Base-by-base conservation (phyloP, 2,113 vertebrate species). In the Mirounga angustirostris region DNA sequence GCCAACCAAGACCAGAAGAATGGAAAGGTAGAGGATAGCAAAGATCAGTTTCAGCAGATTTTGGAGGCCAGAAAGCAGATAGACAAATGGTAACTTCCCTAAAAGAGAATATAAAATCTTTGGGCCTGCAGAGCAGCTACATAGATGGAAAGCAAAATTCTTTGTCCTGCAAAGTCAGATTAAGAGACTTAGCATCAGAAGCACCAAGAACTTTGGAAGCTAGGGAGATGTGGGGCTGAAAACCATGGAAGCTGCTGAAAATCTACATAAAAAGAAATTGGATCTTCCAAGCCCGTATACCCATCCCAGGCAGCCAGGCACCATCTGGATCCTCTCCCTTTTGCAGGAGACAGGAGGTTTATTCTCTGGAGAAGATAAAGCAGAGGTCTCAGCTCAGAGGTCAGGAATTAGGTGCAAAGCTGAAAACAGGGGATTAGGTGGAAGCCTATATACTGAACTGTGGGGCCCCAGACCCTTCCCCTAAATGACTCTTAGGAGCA, bases 301-400 rank as follows among this genome's bases (percentile, higher is more conserved):
- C 13, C 15, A 85, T 40, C 69, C 36, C 50, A 50, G 36, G 59
- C 10, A 61, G 15, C 61, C 8, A 30, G 21, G 56, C 21, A 43
- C 65, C 80, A 78, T 67, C 30, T 5, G 12, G 2, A n/a, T 58
- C 30, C 16, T 54, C 30, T 65, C 15, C 28, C 13, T 40, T 90
- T 24, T 69, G 21, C 10, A 73, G 80, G 36, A 73, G 79, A 90
- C 8, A 36, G 78, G 43, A 89, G 24, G n/a, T 67, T 89, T 61
- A 82, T 59, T 89, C 87, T 67, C 91, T 86, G 76, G 15, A 58
- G 40, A 92, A 89, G 52, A 67, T 33, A 40, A 96, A 94, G 59
- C 26, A 74, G 50, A 81, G 52, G 18, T 46, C 24, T 91, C 50
- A 16, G 9, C 46, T 90, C 59, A 90, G 61, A 87, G 24, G 11